Conservation (phyloP, 2,797 vertebrate genomes). For the Pseudopleuronectes americanus region DNA sequence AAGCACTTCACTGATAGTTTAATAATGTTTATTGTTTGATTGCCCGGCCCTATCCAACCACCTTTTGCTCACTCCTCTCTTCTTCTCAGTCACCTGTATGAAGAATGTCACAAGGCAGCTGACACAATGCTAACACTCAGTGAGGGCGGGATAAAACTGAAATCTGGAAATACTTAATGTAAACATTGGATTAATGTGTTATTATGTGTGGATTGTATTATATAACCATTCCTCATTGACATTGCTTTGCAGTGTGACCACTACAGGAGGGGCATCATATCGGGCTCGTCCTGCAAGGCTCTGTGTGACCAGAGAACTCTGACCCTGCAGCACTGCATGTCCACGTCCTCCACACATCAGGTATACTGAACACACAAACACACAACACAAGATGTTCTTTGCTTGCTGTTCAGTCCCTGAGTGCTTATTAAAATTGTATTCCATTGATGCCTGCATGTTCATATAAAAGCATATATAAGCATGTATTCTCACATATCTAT, state of each 20-base stretch:
- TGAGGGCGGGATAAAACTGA: neutral
- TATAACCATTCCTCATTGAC: neutral
- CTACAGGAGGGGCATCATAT: conserved; percentile 95
- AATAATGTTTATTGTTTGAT: too few species aligned
- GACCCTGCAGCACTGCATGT: conserved; percentile 90
- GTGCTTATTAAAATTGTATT: too few species aligned
- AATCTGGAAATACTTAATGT: neutral
- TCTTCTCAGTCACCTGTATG: neutral
- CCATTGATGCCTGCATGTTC: too few species aligned
- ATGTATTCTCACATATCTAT: neutral
- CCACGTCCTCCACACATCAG: conserved; percentile 92
- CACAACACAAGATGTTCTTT: too few species aligned
- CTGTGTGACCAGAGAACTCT: conserved; percentile 90
- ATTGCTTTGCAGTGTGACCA: conserved; percentile 90
- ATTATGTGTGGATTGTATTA: neutral
- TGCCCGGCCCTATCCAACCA: too few species aligned
- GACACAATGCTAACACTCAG: neutral
- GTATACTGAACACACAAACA: conserved; percentile 57
- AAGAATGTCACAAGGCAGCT: neutral
- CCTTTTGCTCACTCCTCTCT: neutral
- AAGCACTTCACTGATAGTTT: neutral
- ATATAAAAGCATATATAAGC: neutral
- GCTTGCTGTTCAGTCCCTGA: too few species aligned
- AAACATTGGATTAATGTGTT: neutral
- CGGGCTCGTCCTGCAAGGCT: conserved; percentile 93